A percentile compares a stretch with the other conserved stretches of the same genome.
Evolutionary conservation across 2,797 vertebrate species (phyloP).

Genomic region (Liasis olivaceus): DNA sequence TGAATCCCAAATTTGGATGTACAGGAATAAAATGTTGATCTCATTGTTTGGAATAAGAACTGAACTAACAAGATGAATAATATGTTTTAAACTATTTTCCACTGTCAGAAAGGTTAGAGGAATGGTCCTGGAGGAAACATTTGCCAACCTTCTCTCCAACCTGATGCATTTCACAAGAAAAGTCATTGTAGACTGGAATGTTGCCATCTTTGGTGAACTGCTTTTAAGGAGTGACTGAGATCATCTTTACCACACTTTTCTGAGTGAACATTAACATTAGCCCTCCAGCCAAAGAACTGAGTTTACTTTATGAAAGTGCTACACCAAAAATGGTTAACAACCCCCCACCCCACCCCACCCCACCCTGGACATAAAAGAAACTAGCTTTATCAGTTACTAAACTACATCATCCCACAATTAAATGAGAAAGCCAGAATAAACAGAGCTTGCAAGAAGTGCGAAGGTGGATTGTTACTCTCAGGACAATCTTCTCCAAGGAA

Average conservation of each 20-base stretch:
- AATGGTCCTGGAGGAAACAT: conserved; percentile 23
- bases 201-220: conserved; percentile 49
- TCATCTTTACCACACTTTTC: conserved; percentile 54
- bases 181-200: conserved; percentile 44
- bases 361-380: not conserved
- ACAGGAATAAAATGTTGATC: conserved; percentile 60
- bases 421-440: not conserved
- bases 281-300: conserved; percentile 56
- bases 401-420: conserved; percentile 36
- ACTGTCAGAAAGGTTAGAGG: conserved; percentile 23
- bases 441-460: not conserved
- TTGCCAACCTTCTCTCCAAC: not conserved
- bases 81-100: conserved; percentile 41
- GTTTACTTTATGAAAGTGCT: conserved; percentile 64
- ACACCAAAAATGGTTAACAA: conserved; percentile 67
- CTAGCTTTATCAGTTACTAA: conserved; percentile 51
- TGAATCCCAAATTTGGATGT: conserved; percentile 58
- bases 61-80: conserved; percentile 57
- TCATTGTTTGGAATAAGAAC: conserved; percentile 50
- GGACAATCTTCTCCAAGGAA: not conserved
- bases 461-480: not conserved
- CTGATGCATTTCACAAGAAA: conserved; percentile 20
- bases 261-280: conserved; percentile 61
- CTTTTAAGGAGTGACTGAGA: conserved; percentile 55
- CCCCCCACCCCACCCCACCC: not conserved